Percentiles rank a stretch among this genome's conserved stretches.
Evolutionary conservation across 2,888 invertebrate species (phyloP).

Genomic region (Brachyopa scutellaris): DNA sequence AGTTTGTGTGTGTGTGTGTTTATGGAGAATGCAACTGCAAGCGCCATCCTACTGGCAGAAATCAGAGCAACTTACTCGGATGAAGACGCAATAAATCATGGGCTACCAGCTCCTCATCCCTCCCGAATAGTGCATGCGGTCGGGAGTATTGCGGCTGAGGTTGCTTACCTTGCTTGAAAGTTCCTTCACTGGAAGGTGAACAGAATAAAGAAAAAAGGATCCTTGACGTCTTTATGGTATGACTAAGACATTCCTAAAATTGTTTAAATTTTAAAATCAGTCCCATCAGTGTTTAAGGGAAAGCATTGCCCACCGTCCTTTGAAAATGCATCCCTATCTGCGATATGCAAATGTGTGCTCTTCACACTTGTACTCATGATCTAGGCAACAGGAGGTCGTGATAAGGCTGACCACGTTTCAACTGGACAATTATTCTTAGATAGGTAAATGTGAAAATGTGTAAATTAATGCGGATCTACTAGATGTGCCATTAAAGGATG

Average conservation of each 20-base stretch:
- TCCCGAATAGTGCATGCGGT: no score
- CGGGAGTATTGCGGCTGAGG: neutral
- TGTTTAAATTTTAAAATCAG: slow-evolving; percentile 13
- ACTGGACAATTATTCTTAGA: slow-evolving; percentile 40
- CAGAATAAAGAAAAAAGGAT: slow-evolving; percentile 46
- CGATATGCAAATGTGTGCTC: slow-evolving; percentile 70
- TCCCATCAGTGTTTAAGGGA: no score
- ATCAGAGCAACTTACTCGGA: slow-evolving; percentile 36
- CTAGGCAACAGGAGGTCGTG: slow-evolving; percentile 47
- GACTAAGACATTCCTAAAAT: slow-evolving; percentile 9
- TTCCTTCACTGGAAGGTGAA: slow-evolving; percentile 3
- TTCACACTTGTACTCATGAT: slow-evolving; percentile 67
- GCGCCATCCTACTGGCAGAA: slow-evolving; percentile 44
- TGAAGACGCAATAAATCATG: slow-evolving; percentile 61
- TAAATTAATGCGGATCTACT: slow-evolving; percentile 40
- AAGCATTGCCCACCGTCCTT: no score
- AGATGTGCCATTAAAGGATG: slow-evolving; percentile 12
- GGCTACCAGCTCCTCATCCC: neutral
- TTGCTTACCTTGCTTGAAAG: no score
- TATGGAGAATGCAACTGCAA: slow-evolving; percentile 31
- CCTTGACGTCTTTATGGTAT: slow-evolving; percentile 52
- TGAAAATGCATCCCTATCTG: slow-evolving; percentile 60
- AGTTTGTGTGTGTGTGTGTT: neutral
- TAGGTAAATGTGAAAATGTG: slow-evolving; percentile 63
- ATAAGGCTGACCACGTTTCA: slow-evolving; percentile 61